A percentile compares a stretch with the other conserved stretches of the same genome.
phyloP scores from a whole-genome alignment of 2,113 vertebrate genomes.

The Clarias magur region DNA sequence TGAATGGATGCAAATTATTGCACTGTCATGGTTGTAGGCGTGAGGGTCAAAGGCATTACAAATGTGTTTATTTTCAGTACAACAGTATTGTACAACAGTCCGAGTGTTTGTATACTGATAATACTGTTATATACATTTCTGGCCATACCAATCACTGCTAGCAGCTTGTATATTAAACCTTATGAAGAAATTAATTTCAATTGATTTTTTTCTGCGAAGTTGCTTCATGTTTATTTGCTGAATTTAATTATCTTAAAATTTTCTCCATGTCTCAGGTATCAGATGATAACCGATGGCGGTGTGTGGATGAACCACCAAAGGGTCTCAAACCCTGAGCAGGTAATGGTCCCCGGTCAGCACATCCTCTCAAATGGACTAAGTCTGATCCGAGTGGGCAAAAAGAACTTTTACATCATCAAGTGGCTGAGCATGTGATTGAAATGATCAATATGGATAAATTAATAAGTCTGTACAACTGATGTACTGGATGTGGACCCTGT shows the following conservation, averaged over 20 bases:
- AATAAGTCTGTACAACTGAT: not conserved
- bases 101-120: not conserved
- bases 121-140: not conserved
- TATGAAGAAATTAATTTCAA: not conserved
- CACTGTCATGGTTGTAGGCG: too few relatives aligned
- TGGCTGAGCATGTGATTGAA: slow-evolving; percentile 79
- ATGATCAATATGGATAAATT: not conserved
- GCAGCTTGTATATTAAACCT: not conserved
- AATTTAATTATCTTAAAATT: not conserved
- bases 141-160: not conserved
- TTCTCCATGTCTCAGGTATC: slow-evolving; percentile 75
- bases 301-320: slow-evolving; percentile 88
- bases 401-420: slow-evolving; percentile 90
- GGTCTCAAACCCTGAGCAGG: slow-evolving; percentile 80
- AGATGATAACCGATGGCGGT: slow-evolving; percentile 84
- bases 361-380: slow-evolving; percentile 92
- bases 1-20: too few relatives aligned
- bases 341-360: slow-evolving; percentile 84
- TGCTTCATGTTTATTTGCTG: not conserved
- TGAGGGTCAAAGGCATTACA: too few relatives aligned
- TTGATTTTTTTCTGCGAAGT: not conserved
- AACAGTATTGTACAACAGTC: too few relatives aligned
- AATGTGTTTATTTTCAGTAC: too few relatives aligned
- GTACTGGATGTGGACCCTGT: not conserved
- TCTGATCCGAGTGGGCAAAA: slow-evolving; percentile 88